Base-by-base conservation (phyloP, 2,113 vertebrate genomes). In the Callaeas wilsoni region DNA sequence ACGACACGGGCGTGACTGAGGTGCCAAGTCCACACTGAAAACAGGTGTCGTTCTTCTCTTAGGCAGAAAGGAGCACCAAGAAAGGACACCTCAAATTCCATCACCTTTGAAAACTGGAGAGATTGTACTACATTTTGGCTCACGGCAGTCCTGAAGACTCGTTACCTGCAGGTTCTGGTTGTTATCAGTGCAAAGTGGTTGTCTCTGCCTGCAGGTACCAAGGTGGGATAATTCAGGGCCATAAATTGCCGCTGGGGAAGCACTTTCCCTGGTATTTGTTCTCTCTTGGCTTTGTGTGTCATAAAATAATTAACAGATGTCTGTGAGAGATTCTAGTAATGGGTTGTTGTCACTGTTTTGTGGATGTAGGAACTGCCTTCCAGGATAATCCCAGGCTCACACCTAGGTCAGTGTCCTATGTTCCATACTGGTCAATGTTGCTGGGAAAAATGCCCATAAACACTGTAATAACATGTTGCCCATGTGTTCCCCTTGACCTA, bases 61-160 rank as follows among this genome's bases (percentile, higher is more conserved):
- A 50, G 35, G 19, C 47, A 84, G 25, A 76, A 77, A 65, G 41
- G 10, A 39, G 6, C 41, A 33, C 7, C 46, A 74, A 77, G 46
- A 55, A 60, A 69, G 41, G 53, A 35, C 20, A 57, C 10, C 5
- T 6, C 17, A 30, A 18, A 89, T 84, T 50, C 63, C 49, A 77
- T 9, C 33, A 73, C n/a, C 33, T 64, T 83, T 80, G 67, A 68
- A 76, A 93, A 39, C 6, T 3, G 3, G 17, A 21, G 32, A 82
- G 55, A 19, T 7, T 75, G 27, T 37, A 30, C n/a, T 71, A 20
- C 1, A 1, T 50, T 86, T 76, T 64, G 76, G 19, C 12, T 68
- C 20, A 60, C 0, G 0, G 21, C 21, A 83, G 30, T 67, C 30
- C 35, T 55, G 52, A 50, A 77, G 33, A 44, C 21, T 74, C 0